Base-by-base conservation (phyloP, 2,888 invertebrate species). In the Lycocerus yunnanus region DNA sequence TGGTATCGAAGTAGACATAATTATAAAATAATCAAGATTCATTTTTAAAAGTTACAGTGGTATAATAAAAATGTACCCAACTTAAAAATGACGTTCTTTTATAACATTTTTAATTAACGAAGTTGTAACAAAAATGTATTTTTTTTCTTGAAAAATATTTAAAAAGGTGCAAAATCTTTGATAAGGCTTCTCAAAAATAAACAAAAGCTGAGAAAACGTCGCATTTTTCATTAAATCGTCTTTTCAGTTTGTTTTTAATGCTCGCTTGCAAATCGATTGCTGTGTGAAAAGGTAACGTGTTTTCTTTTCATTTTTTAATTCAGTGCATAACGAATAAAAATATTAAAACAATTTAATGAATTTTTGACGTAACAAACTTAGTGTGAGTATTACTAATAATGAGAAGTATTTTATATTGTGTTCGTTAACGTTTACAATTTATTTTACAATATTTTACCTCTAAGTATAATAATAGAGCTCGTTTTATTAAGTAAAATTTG, bases 171-270 rank as follows among this genome's bases (percentile, higher is more conserved):
- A 66, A 74, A 74, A 74, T 71, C 74, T 74, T 74, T 71, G 74
- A 74, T 74, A 68, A 66, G 71, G 68, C 68, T 74, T 74, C 66
- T 71, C 69, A 59, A 68, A 71, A 65, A 74, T 66, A 66, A 74
- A 74, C 71, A 71, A 74, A 71, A 74, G 71, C 71, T 74, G 71
- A 69, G 74, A 74, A 68, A 71, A 71, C 74, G 24, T 18, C 71
- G 74, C 71, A 71, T 63, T 69, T 75, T 73, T 73, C 73, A 75
- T 74, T 74, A 74, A 74, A 66, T 68, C 61, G 71, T 66, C 71
- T 72, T 77, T 77, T 76, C 76, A 77, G 74, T 77, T 71, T 71
- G 73, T 75, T 77, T 74, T 77, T 76, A 77, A 77, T 76, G 75
- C 68, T 69, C 74, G 73, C 70, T 73, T 71, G 67, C 27, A 72